Conservation (phyloP, 1,140 invertebrate genomes). For the Condylostylus longicornis region DNA sequence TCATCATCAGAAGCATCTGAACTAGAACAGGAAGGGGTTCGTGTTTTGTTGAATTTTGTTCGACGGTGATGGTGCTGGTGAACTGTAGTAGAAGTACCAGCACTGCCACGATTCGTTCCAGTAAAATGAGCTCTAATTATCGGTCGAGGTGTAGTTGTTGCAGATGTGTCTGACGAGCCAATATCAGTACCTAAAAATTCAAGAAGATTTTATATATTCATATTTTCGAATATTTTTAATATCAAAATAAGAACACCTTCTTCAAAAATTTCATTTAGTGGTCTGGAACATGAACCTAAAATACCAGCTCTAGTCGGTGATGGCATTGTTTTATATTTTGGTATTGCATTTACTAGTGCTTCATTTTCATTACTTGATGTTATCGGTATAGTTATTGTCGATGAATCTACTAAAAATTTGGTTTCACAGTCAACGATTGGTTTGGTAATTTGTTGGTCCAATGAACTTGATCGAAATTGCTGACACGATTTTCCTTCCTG, state of each 20-base stretch:
- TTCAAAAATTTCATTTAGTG: constrained; percentile 56
- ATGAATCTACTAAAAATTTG: constrained; percentile 39
- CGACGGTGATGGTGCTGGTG: too few species aligned
- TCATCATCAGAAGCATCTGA: constrained; percentile 86
- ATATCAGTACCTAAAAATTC: constrained; percentile 35
- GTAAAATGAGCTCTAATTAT: constrained; percentile 25
- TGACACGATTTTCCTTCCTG: too few species aligned
- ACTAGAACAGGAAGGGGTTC: constrained; percentile 74
- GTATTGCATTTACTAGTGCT: constrained; percentile 26
- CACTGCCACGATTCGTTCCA: constrained; percentile 23
- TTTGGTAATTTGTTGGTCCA: not conserved
- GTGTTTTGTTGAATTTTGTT: constrained; percentile 55
- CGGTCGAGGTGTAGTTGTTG: constrained; percentile 19
- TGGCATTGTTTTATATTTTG: constrained; percentile 44
- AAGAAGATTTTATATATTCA: too few species aligned
- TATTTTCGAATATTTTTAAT: too few species aligned
- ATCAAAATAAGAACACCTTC: too few species aligned
- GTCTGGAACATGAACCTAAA: constrained; percentile 7
- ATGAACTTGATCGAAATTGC: not conserved
- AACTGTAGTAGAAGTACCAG: constrained; percentile 26
- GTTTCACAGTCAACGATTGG: too few species aligned
- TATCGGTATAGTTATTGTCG: constrained; percentile 42
- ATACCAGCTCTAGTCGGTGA: constrained; percentile 29
- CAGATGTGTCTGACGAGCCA: constrained; percentile 9
- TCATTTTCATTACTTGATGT: constrained; percentile 36